These are phyloP conservation scores for Mastacembelus armatus DNA, from an alignment of 2,797 vertebrate genomes.

Conservation along the genomic window DNA sequence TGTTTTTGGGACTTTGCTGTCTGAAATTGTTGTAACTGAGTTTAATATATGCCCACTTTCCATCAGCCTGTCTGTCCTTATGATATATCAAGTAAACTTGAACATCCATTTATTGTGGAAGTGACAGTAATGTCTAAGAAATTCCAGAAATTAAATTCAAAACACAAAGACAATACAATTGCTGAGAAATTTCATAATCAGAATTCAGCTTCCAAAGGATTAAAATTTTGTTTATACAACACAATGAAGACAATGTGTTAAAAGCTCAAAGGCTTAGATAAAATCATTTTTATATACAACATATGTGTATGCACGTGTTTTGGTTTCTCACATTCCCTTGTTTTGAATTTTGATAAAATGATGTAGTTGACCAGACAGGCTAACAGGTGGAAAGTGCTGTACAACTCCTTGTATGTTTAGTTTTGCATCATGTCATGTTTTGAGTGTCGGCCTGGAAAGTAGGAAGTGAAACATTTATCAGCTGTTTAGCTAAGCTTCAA, in stretches of 20 bases:
- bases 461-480: constrained; percentile 50
- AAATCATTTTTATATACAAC: constrained; percentile 27
- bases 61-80: too few relatives aligned
- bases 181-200: background rate
- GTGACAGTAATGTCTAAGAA: too few relatives aligned
- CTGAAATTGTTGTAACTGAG: background rate
- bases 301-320: constrained; percentile 34
- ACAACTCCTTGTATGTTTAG: constrained; percentile 28
- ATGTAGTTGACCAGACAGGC: constrained; percentile 24
- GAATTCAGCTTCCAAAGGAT: constrained; percentile 11
- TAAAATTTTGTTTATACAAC: constrained; percentile 15
- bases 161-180: background rate
- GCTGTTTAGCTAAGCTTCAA: constrained; percentile 30
- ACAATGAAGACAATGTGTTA: constrained; percentile 24
- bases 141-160: constrained; percentile 5
- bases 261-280: constrained; percentile 21
- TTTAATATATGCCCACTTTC: background rate
- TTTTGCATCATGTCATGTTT: constrained; percentile 24
- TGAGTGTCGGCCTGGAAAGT: constrained; percentile 32
- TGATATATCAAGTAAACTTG: too few relatives aligned
- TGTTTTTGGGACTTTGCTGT: background rate
- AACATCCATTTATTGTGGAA: too few relatives aligned
- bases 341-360: constrained; percentile 46
- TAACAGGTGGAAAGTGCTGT: constrained; percentile 25
- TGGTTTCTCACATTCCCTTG: constrained; percentile 38